Evolutionary conservation across 1,140 invertebrate species (phyloP), one percentile per base, ranked within the genome.

Genomic region (Zaprionus africanus): DNA sequence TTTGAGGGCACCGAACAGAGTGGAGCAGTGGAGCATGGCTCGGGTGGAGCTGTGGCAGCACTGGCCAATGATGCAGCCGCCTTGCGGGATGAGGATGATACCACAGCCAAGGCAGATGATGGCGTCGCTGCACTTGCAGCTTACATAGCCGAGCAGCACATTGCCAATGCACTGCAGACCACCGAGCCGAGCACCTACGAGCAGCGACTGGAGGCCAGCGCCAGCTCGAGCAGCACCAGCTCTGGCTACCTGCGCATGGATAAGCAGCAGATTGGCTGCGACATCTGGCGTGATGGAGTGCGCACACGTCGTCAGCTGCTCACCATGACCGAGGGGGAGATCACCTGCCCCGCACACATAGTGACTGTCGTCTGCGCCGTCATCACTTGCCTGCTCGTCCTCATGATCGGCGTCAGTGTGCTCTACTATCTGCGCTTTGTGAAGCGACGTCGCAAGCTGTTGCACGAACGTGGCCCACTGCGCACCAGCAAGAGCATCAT

Each of bases 361-460:
- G 91, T 93, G 7, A 93, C 92, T 7, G 92, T 93, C 28, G 88
- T 93, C 0, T 92, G 92, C 72, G 92, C 92, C 3, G 90, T 93
- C 5, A 79, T 93, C 58, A 93, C 90, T 6, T 76, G 81, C 41
- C 59, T 93, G 7, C 63, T 93, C 59, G 91, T 93, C 28, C 49
- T 90, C 13, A 83, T 92, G 66, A 92, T 91, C 31, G 92, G 82
- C 4, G 63, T 85, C 43, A 93, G 92, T 31, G 87, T 93, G n/a
- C 59, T 93, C 0, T 92, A 92, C 70, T 93, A 93, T 60, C 60
- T 93, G 72, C 76, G 91, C 15, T 92, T 92, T 19, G 91, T 93
- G 4, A 92, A 92, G 61, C 87, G 85, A 0, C 81, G 91, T 1
- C 65, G 90, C 75, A 92, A 93, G 70, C 58, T 91, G 28, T 59